phyloP scores from a whole-genome alignment of 1,140 invertebrate species.

The Phymastichus coffea region DNA sequence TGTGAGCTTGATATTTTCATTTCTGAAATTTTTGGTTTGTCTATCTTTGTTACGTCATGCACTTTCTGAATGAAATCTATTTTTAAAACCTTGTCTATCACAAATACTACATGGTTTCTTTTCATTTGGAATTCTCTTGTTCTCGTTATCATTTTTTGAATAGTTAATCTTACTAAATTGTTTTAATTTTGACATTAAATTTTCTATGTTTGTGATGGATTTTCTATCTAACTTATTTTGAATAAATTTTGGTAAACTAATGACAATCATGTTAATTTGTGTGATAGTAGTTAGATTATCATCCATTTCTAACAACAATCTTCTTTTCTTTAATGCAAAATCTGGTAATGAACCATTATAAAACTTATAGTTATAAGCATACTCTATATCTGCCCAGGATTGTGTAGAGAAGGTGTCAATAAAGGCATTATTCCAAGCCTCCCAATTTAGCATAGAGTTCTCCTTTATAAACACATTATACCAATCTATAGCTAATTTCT shows the following conservation, averaged over 20 bases:
- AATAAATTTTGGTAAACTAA: too few relatives aligned
- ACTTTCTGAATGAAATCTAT: conserved; percentile 6
- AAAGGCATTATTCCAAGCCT: conserved; percentile 17
- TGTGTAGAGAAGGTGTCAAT: too few relatives aligned
- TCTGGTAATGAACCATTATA: too few relatives aligned
- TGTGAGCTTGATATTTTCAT: conserved; percentile 10
- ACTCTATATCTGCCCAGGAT: too few relatives aligned
- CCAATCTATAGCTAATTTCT: too few relatives aligned
- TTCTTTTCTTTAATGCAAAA: too few relatives aligned
- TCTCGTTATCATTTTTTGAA: background rate
- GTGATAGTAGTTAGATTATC: conserved; percentile 1
- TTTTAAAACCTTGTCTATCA: conserved; percentile 11
- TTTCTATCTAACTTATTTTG: too few relatives aligned
- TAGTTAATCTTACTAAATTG: background rate
- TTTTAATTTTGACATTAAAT: background rate
- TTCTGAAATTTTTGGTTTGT: conserved; percentile 3
- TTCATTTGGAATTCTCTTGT: background rate
- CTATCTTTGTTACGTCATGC: conserved; percentile 7
- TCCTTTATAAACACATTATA: too few relatives aligned
- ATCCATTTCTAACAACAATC: too few relatives aligned
- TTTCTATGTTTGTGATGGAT: too few relatives aligned
- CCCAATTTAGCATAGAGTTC: conserved; percentile 2
- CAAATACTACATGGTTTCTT: too few relatives aligned
- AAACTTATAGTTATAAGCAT: too few relatives aligned
- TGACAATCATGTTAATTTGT: background rate